These are phyloP conservation scores for Semibalanus balanoides DNA, from an alignment of 1,140 invertebrate species.

Conservation along the genomic window DNA sequence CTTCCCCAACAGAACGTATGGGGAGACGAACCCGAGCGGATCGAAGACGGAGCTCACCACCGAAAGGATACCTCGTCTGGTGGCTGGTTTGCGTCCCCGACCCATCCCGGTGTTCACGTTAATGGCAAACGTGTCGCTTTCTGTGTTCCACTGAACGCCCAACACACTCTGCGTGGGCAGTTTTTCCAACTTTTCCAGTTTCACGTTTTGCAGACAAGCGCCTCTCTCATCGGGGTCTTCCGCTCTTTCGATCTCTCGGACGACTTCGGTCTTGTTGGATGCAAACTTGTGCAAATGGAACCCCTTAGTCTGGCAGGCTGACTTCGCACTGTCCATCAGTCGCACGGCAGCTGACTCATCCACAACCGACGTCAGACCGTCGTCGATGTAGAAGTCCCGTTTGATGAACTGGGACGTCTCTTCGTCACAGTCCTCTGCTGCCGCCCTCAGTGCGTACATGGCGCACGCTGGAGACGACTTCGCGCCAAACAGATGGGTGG, in stretches of 20 bases:
- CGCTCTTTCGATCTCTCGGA: not conserved
- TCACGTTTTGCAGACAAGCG: not conserved
- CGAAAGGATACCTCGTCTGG: not conserved
- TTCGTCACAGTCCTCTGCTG: not conserved
- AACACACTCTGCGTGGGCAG: not conserved
- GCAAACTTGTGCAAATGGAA: not conserved
- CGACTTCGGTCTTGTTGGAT: not conserved
- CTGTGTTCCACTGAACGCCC: not conserved
- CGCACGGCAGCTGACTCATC: not conserved
- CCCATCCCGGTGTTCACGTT: too few relatives aligned
- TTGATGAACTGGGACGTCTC: not conserved
- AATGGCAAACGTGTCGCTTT: not conserved
- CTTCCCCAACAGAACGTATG: not conserved
- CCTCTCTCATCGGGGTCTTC: not conserved
- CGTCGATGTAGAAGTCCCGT: not conserved
- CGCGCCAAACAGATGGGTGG: not conserved
- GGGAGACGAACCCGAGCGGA: not conserved
- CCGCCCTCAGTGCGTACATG: not conserved
- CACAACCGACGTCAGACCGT: not conserved
- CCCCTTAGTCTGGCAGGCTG: not conserved
- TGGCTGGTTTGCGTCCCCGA: not conserved
- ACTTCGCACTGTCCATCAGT: not conserved
- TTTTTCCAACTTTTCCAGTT: not conserved
- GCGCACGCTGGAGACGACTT: not conserved
- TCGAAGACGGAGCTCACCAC: not conserved